Evolutionary conservation across 2,888 invertebrate genomes (phyloP).

Genomic region (Pollenia angustigena): DNA sequence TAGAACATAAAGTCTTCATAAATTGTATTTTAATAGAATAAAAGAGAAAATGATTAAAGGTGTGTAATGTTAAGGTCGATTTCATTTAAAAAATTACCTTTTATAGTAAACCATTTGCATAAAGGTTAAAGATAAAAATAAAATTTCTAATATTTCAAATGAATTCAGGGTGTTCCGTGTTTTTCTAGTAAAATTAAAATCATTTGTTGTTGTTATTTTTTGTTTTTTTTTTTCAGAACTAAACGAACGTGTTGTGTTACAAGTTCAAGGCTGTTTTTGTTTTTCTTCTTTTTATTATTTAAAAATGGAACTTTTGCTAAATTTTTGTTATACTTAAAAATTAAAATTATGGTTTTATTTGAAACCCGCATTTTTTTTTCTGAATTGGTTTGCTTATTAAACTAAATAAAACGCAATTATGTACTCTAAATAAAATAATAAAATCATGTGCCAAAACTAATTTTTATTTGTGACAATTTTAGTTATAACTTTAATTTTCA

Average conservation of each 20-base stretch:
- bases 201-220: not conserved
- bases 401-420: conserved; percentile 27
- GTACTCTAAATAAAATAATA: conserved; percentile 37
- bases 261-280: conserved; percentile 39
- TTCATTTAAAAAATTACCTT: not conserved
- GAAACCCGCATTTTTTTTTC: conserved; percentile 25
- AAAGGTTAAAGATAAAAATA: not conserved
- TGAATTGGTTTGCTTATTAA: not conserved
- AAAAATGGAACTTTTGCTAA: not conserved
- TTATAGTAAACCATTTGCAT: not conserved
- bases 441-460: conserved; percentile 57
- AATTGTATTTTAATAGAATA: conserved; percentile 12
- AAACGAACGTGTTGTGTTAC: not conserved
- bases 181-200: not conserved
- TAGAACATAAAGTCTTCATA: not conserved
- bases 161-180: not conserved
- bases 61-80: not conserved
- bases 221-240: not conserved
- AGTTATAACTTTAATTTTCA: conserved; percentile 49
- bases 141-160: not conserved
- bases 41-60: not conserved
- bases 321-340: not conserved
- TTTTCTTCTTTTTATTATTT: not conserved
- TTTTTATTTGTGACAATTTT: conserved; percentile 54
- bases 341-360: conserved; percentile 8